Evolutionary conservation across 2,888 invertebrate genomes (phyloP).

Genomic region (Philopedon plagiatum): DNA sequence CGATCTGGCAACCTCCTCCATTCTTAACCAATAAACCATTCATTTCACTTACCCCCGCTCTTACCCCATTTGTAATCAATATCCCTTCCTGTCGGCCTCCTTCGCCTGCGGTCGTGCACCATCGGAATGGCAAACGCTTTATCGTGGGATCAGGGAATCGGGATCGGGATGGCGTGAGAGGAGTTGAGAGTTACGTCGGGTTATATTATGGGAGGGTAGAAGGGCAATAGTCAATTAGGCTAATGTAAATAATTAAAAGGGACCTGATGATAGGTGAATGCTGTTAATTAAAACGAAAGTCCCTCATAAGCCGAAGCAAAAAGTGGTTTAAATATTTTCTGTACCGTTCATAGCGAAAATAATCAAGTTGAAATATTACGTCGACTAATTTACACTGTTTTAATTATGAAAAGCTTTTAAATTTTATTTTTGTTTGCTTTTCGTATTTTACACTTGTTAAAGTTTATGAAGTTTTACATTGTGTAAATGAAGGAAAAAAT

Average conservation of each 20-base stretch:
- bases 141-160: slow-evolving; percentile 51
- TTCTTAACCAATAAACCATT: slow-evolving; percentile 47
- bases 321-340: background rate
- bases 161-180: slow-evolving; percentile 47
- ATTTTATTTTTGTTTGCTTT: too few species aligned
- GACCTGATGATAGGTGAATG: slow-evolving; percentile 9
- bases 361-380: background rate
- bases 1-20: slow-evolving; percentile 29
- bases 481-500: too few species aligned
- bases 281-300: slow-evolving; percentile 12
- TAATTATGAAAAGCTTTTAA: too few species aligned
- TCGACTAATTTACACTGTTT: background rate
- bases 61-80: slow-evolving; percentile 46
- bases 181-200: slow-evolving; percentile 48
- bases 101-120: slow-evolving; percentile 34
- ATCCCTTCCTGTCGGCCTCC: slow-evolving; percentile 33
- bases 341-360: background rate
- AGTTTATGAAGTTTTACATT: too few species aligned
- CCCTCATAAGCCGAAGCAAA: background rate
- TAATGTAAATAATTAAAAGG: slow-evolving; percentile 16
- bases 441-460: too few species aligned
- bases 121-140: slow-evolving; percentile 49
- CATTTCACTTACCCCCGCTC: slow-evolving; percentile 41
- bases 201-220: slow-evolving; percentile 35
- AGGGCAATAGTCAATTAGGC: slow-evolving; percentile 36